Evolutionary conservation across 2,888 invertebrate species (phyloP).

Genomic region (Microdon myrmicae): DNA sequence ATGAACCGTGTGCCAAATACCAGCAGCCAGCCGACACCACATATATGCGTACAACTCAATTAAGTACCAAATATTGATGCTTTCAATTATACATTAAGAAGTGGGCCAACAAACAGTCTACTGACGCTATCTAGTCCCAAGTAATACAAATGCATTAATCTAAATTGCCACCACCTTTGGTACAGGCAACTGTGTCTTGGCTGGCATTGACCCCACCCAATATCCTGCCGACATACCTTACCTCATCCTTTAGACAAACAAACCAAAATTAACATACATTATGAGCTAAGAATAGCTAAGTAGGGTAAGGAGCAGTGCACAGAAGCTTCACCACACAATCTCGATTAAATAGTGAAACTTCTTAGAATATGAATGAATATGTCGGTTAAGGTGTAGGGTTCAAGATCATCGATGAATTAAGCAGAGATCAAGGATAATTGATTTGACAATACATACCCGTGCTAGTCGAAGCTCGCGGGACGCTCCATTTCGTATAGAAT

Average conservation of each 20-base stretch:
- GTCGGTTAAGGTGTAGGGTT: constrained; percentile 26
- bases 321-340: constrained; percentile 19
- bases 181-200: too few species aligned
- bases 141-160: constrained; percentile 49
- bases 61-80: constrained; percentile 50
- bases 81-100: constrained; percentile 51
- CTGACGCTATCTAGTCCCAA: constrained; percentile 49
- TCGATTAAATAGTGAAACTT: constrained; percentile 22
- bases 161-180: constrained; percentile 38
- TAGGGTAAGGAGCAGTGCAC: constrained; percentile 5
- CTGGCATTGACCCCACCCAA: constrained; percentile 2
- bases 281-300: constrained; percentile 29
- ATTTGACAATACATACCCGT: constrained; percentile 61
- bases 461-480: constrained; percentile 68
- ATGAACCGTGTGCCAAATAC: constrained; percentile 17
- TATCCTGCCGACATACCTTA: constrained; percentile 1
- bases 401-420: constrained; percentile 45
- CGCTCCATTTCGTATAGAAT: constrained; percentile 70
- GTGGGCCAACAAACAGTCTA: constrained; percentile 34
- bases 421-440: constrained; percentile 26
- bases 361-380: constrained; percentile 38
- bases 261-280: constrained; percentile 47
- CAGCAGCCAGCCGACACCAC: constrained; percentile 1
- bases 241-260: constrained; percentile 39
- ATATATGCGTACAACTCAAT: constrained; percentile 27